Evolutionary conservation across 2,888 invertebrate species (phyloP), one percentile per base, ranked within the genome.

Genomic region (Napeogenes inachia): DNA sequence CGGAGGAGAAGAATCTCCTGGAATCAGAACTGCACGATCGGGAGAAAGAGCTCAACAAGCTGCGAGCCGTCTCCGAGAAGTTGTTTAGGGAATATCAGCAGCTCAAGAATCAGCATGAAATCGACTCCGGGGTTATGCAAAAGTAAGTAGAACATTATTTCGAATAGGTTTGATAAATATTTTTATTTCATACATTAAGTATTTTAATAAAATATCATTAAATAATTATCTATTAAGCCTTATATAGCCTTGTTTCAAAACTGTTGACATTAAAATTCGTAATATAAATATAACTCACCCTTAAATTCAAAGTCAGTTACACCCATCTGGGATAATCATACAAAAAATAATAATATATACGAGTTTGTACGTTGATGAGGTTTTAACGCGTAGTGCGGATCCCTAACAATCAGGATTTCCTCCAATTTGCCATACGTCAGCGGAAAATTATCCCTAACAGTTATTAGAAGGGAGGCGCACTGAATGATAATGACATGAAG

Each of bases 81-180:
- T 82, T 90, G 65, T 95, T 94, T 82, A 92, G 92, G 64, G 95
- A 95, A 78, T 95, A 95, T 81, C 94, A 95, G 79, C 93, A 93
- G 77, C 85, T 95, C 45, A 93, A 93, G 79, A 93, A 93, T 77
- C 93, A 94, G 81, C 94, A 94, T 79, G 94, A 95, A 70, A 92
- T 94, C 46, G 95, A 95, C 75, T 92, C 94, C 0, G 93, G 92
- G 3, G 94, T 94, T 57, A 94, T 94, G 94, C 93, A 94, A 69
- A 94, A 92, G 93, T 93, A 66, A 87, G 21, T 21, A 21, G n/a
- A 47, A n/a, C 3, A 32, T 38, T 50, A 4, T 8, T 50, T 21
- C 21, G 21, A 21, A 1, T 21, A 21, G 21, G 21, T 21, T 21
- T 21, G 21, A 21, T 35, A 5, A 35, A 5, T 35, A 35, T 2